Evolutionary conservation across 1,140 invertebrate species (phyloP).

Genomic region (Aphis craccivora): DNA sequence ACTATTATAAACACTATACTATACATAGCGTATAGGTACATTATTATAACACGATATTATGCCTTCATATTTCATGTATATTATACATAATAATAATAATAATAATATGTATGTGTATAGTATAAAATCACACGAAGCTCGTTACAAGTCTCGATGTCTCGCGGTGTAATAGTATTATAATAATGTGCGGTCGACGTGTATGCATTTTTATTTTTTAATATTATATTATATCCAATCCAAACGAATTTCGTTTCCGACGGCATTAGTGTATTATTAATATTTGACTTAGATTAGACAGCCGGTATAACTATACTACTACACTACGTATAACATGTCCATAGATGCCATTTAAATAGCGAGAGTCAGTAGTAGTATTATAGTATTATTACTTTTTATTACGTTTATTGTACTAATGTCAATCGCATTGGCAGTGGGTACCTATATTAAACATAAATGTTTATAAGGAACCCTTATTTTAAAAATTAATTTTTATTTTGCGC

Average conservation of each 20-base stretch:
- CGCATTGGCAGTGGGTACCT: not conserved
- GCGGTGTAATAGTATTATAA: not conserved
- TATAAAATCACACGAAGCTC: not conserved
- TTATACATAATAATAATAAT: not conserved
- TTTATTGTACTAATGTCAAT: not conserved
- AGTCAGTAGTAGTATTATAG: no score
- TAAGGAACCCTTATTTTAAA: not conserved
- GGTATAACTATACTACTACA: not conserved
- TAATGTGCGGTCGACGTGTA: not conserved
- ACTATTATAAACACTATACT: no score
- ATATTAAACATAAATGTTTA: not conserved
- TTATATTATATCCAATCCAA: not conserved
- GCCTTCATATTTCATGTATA: not conserved
- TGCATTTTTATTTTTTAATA: not conserved
- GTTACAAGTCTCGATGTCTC: not conserved
- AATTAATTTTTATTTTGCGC: not conserved
- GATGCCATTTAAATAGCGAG: no score
- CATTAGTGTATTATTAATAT: not conserved
- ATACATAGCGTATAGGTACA: not conserved
- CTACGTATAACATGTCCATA: no score
- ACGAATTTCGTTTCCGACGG: not conserved
- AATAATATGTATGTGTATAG: not conserved
- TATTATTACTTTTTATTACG: not conserved
- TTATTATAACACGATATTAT: not conserved
- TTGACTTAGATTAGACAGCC: not conserved